These are phyloP conservation scores for Rachycentron canadum DNA, from an alignment of 2,797 vertebrate species.

Conservation along the genomic window DNA sequence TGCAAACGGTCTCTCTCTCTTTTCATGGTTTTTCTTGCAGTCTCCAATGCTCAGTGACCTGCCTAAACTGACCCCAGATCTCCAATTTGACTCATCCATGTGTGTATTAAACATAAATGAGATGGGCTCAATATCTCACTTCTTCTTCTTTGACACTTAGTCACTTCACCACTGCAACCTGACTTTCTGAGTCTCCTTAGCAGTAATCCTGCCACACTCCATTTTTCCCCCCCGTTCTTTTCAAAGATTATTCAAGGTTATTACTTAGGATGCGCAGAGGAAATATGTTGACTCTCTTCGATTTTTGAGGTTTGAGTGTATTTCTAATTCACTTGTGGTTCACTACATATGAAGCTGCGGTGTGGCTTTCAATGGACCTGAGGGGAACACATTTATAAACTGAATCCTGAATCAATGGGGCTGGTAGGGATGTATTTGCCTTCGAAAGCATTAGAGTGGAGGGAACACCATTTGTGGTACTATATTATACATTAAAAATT, in stretches of 20 bases:
- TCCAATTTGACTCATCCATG: slow-evolving; percentile 70
- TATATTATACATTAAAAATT: slow-evolving; percentile 85
- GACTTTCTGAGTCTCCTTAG: slow-evolving; percentile 39
- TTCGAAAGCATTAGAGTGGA: slow-evolving; percentile 67
- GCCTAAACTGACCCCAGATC: slow-evolving; percentile 68
- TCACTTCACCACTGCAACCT: slow-evolving; percentile 43
- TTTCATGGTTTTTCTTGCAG: slow-evolving; percentile 30
- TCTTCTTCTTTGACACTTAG: slow-evolving; percentile 63
- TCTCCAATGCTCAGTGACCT: slow-evolving; percentile 63
- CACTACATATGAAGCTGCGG: slow-evolving; percentile 68
- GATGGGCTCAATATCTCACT: slow-evolving; percentile 74
- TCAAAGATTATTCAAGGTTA: slow-evolving; percentile 78
- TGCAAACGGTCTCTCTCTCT: slow-evolving; percentile 16
- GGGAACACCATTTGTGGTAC: slow-evolving; percentile 71
- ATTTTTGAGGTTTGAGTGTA: slow-evolving; percentile 69
- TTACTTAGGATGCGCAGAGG: slow-evolving; percentile 71
- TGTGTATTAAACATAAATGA: slow-evolving; percentile 82
- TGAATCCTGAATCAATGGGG: slow-evolving; percentile 58
- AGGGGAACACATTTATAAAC: slow-evolving; percentile 75
- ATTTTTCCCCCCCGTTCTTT: slow-evolving; percentile 36
- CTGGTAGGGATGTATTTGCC: slow-evolving; percentile 58
- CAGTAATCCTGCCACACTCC: slow-evolving; percentile 15
- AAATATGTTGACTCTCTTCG: slow-evolving; percentile 71
- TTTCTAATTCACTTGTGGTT: slow-evolving; percentile 78
- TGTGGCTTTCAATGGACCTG: slow-evolving; percentile 74